phyloP scores from a whole-genome alignment of 2,113 vertebrate genomes.

The Daboia siamensis region DNA sequence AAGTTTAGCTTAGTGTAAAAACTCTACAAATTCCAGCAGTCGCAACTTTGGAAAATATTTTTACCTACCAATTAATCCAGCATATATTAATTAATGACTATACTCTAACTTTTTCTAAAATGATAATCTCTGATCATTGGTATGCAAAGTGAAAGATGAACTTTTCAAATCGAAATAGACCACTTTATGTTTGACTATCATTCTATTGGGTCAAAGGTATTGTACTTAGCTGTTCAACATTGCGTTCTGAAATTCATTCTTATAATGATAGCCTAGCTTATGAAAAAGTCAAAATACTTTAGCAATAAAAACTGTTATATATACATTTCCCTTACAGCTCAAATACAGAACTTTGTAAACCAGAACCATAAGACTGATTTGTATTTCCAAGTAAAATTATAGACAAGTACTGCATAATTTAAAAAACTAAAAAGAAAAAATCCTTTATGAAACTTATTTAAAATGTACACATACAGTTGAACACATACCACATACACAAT shows the following conservation, averaged over 20 bases:
- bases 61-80: not conserved
- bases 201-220: not conserved
- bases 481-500: conserved; percentile 36
- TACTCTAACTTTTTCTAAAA: not conserved
- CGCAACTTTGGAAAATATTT: not conserved
- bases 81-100: not conserved
- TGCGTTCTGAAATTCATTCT: not conserved
- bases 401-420: not conserved
- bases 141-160: not conserved
- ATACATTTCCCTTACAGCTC: not conserved
- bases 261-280: not conserved
- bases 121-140: not conserved
- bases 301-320: not conserved
- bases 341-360: not conserved
- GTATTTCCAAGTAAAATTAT: conserved; percentile 6
- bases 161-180: not conserved
- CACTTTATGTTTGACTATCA: not conserved
- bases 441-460: conserved; percentile 20
- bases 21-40: not conserved
- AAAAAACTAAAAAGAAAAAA: not conserved
- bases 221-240: not conserved
- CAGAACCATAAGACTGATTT: conserved; percentile 14
- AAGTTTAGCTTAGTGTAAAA: not conserved
- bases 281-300: not conserved
- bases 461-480: conserved; percentile 40